Evolutionary conservation across 2,797 vertebrate genomes (phyloP).

Genomic region (Sebastes ruberrimus): DNA sequence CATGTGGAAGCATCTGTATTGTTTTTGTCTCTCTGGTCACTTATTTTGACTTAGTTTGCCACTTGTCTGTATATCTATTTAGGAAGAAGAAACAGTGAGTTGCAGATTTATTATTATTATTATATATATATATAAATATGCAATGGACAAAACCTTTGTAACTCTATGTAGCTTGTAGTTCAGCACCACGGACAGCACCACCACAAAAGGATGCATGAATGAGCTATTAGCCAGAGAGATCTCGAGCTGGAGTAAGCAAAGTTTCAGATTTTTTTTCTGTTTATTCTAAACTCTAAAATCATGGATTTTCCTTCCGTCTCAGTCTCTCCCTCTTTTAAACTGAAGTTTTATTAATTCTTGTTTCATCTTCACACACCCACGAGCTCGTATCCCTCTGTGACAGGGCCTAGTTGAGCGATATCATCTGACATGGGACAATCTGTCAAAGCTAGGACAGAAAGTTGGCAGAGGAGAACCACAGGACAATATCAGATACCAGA

Average conservation of each 20-base stretch:
- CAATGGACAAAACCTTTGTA: background rate
- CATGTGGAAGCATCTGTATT: background rate
- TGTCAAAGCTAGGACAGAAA: conserved; percentile 52
- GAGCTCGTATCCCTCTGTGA: conserved; percentile 14
- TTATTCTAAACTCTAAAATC: background rate
- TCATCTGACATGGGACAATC: conserved; percentile 60
- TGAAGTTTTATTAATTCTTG: background rate
- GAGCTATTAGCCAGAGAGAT: background rate
- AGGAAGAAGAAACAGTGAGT: background rate
- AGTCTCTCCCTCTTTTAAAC: background rate
- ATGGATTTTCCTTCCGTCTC: background rate
- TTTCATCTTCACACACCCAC: conserved; percentile 12
- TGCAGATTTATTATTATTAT: background rate
- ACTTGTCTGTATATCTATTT: background rate
- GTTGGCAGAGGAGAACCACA: conserved; percentile 33
- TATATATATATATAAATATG: too few species aligned
- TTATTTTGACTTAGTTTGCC: background rate
- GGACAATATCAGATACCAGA: conserved; percentile 44
- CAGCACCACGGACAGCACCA: conserved; percentile 36
- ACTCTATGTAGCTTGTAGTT: background rate
- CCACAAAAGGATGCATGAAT: background rate
- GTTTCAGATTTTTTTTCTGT: background rate
- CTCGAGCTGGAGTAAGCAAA: background rate
- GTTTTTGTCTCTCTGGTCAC: background rate
- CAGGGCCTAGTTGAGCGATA: conserved; percentile 41